These are phyloP conservation scores for Pelvicachromis taeniatus DNA, from an alignment of 2,113 vertebrate species.

Conservation along the genomic window DNA sequence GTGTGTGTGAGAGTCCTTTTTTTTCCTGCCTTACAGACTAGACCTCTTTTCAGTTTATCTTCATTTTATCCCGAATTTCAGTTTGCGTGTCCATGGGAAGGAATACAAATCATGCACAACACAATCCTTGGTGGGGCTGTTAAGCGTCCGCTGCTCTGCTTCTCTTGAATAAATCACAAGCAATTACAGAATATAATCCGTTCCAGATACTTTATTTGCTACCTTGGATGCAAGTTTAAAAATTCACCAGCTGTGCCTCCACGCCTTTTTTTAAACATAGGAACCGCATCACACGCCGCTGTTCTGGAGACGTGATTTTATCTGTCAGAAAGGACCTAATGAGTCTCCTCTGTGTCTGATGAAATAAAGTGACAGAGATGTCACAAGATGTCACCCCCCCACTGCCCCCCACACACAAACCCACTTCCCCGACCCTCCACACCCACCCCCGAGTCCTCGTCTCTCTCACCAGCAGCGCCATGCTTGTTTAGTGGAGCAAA, in stretches of 20 bases:
- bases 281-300: neutral
- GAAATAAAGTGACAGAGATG: conserved; percentile 48
- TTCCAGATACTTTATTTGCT: conserved; percentile 5
- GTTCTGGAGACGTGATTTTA: neutral
- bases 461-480: neutral
- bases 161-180: conserved; percentile 35
- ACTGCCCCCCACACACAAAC: neutral
- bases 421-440: neutral
- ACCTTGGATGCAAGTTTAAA: neutral
- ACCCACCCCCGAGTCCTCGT: neutral
- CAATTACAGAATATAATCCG: conserved; percentile 20
- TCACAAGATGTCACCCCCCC: conserved; percentile 17
- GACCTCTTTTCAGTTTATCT: conserved; percentile 8
- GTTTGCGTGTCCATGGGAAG: conserved; percentile 1
- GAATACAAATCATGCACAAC: conserved; percentile 41
- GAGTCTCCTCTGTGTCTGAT: conserved; percentile 23
- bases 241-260: neutral
- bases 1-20: neutral
- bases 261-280: neutral
- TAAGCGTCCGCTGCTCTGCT: neutral
- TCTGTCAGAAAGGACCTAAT: conserved; percentile 29
- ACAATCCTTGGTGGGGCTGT: neutral
- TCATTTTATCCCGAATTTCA: conserved; percentile 5
- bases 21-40: neutral
- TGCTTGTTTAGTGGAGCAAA: conserved; percentile 1